Evolutionary conservation across 2,797 vertebrate species (phyloP), one percentile per base, ranked within the genome.

Genomic region (Falco rusticolus): DNA sequence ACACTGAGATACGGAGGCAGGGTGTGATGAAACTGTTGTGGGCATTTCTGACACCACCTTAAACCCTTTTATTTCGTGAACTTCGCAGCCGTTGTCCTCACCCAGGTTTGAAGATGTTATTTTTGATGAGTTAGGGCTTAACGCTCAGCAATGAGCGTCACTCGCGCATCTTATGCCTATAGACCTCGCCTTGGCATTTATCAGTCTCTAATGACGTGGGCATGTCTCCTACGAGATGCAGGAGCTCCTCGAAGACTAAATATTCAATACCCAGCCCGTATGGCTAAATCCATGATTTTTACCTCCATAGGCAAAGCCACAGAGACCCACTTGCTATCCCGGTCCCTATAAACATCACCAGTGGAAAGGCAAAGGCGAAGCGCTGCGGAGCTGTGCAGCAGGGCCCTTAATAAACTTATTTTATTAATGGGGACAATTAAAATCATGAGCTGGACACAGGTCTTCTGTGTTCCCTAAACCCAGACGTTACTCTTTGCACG

Each of bases 131-230:
- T 77, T 2, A 5, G 11, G 45, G 25, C 29, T 3, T 47, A 31
- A 1, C 2, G 31, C 63, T 50, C 76, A n/a, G n/a, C 60, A 16
- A 9, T 2, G 39, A 43, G 43, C 85, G 28, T 0, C 74, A 54
- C 8, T 41, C 11, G 8, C n/a, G 10, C 48, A n/a, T 18, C 61
- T 24, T 5, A 2, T 0, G 50, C 5, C 5, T 8, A 8, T 26
- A 31, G 26, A 29, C 3, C 28, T 11, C 50, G 6, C 8, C 11
- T 81, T 18, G 80, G 50, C 18, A 1, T 29, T 75, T 47, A 1
- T 5, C 63, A 1, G 7, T 2, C 81, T 64, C 77, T 28, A 28
- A 75, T 77, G 51, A 6, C 16, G 3, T 1, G 41, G 6, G 2
- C 16, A 19, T 3, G 21, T 57, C 85, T 43, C 13, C 61, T 61